These are phyloP conservation scores for Caenorhabditis plicata DNA, from an alignment of 2,888 invertebrate genomes.

Conservation along the genomic window DNA sequence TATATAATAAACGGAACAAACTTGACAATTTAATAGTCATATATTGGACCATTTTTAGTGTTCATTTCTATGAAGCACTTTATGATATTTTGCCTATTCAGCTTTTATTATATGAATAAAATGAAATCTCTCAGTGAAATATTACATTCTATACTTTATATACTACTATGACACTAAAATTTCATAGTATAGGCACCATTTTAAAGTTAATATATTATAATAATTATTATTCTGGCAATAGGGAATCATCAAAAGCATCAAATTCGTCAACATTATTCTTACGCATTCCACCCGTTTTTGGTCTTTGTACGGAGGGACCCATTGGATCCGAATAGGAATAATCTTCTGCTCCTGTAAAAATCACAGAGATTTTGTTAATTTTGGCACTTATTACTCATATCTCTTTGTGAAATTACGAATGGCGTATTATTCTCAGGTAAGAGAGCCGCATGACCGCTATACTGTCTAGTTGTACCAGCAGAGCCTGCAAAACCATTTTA, in stretches of 20 bases:
- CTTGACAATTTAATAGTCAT: no score
- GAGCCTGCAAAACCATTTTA: no score
- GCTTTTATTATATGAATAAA: no score
- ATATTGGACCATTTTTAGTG: no score
- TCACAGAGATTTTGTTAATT: not conserved
- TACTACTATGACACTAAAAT: not conserved
- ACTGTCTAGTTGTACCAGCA: slow-evolving; percentile 7
- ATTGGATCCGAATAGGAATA: slow-evolving; percentile 68
- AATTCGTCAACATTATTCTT: slow-evolving; percentile 75
- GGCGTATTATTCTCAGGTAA: slow-evolving; percentile 27
- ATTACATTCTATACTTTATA: not conserved
- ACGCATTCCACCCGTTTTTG: slow-evolving; percentile 65
- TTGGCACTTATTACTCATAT: slow-evolving; percentile 29
- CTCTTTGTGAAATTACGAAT: slow-evolving; percentile 41
- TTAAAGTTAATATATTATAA: no score
- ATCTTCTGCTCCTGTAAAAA: slow-evolving; percentile 50
- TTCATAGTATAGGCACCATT: slow-evolving; percentile 1
- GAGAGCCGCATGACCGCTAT: slow-evolving; percentile 25
- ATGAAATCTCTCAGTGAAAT: no score
- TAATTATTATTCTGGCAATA: slow-evolving; percentile 70
- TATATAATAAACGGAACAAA: no score
- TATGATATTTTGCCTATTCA: no score
- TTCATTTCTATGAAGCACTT: no score
- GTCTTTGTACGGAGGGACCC: slow-evolving; percentile 67
- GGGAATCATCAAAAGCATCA: slow-evolving; percentile 77